These are phyloP conservation scores for Lerista edwardsae DNA, from an alignment of 2,797 vertebrate genomes.

Conservation along the genomic window DNA sequence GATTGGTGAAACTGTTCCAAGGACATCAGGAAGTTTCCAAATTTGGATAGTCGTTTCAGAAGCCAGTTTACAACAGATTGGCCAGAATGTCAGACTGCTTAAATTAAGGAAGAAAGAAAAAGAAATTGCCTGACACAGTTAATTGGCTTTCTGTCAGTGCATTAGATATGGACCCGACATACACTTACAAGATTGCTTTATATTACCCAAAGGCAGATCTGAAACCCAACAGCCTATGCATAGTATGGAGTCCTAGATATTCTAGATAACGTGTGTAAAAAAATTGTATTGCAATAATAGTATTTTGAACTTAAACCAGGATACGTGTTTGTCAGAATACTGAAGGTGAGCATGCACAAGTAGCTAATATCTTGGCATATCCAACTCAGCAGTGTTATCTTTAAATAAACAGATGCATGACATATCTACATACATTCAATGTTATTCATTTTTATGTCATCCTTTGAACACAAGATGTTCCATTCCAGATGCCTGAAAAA, in stretches of 20 bases:
- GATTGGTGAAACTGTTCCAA: slow-evolving; percentile 29
- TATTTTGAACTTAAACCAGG: background rate
- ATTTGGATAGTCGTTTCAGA: slow-evolving; percentile 44
- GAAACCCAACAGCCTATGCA: background rate
- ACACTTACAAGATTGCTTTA: background rate
- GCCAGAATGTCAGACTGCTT: slow-evolving; percentile 50
- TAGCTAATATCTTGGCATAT: background rate
- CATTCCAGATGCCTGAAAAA: background rate
- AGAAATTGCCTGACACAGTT: background rate
- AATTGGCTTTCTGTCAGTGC: background rate
- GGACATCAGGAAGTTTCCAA: slow-evolving; percentile 22
- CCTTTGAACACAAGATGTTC: background rate
- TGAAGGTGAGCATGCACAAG: background rate
- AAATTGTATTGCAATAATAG: background rate
- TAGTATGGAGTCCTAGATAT: background rate
- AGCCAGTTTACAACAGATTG: slow-evolving; percentile 35
- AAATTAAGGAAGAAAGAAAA: slow-evolving; percentile 15
- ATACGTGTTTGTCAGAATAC: background rate
- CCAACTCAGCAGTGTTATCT: background rate
- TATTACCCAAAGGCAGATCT: background rate
- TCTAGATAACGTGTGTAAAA: background rate
- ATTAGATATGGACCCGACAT: accelerated
- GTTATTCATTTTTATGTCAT: background rate
- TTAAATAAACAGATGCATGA: background rate
- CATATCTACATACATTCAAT: background rate